Evolutionary conservation across 1,140 invertebrate genomes (phyloP).

Genomic region (Pseudoatta argentina): DNA sequence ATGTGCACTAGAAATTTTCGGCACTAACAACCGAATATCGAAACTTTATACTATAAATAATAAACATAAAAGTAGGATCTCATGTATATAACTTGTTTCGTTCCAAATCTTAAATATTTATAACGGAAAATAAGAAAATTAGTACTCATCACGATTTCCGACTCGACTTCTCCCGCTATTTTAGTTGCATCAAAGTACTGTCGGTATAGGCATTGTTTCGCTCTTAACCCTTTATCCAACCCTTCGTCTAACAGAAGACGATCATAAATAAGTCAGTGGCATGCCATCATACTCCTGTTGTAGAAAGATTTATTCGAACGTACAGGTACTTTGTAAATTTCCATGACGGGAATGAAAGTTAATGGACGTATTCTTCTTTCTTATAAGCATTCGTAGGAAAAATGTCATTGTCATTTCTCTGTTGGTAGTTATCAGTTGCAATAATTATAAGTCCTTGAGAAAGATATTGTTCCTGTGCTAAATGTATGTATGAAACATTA

Average conservation of each 20-base stretch:
- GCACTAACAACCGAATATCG: no score
- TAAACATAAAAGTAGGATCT: neutral
- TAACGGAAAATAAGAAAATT: neutral
- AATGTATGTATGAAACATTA: neutral
- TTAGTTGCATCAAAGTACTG: constrained; percentile 65
- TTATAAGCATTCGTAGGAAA: constrained; percentile 21
- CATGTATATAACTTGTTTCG: neutral
- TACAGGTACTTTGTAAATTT: constrained; percentile 73
- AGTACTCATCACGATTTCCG: neutral
- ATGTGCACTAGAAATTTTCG: no score
- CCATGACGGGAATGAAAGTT: constrained; percentile 68
- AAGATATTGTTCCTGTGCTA: neutral
- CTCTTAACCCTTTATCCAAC: constrained; percentile 71
- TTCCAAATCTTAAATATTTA: neutral
- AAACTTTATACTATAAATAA: neutral
- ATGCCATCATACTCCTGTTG: constrained; percentile 37
- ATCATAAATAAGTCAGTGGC: constrained; percentile 75
- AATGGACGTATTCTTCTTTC: constrained; percentile 42
- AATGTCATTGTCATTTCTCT: neutral
- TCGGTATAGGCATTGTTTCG: constrained; percentile 69
- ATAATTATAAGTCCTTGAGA: constrained; percentile 11
- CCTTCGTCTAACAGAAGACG: constrained; percentile 34
- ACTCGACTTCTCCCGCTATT: neutral
- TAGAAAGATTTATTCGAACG: constrained; percentile 63
- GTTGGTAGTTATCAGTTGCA: neutral